Evolutionary conservation across 2,888 invertebrate genomes (phyloP).

Genomic region (Alcis repandata): DNA sequence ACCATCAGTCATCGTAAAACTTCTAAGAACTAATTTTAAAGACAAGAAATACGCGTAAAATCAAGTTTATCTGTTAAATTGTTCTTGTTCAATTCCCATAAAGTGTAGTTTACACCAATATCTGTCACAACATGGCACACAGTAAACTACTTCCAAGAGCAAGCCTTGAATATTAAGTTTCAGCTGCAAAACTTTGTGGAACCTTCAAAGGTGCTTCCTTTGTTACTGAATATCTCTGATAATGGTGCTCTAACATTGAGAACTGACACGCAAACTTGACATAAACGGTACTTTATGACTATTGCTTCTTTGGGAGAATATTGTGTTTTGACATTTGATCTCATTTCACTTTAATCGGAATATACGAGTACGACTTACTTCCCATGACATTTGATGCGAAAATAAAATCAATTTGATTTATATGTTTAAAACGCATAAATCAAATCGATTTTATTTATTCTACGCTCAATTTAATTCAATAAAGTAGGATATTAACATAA

Average conservation of each 20-base stretch:
- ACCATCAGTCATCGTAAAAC: too few relatives aligned
- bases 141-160: not conserved
- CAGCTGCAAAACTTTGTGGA: conserved; percentile 15
- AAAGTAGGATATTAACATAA: not conserved
- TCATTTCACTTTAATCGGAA: conserved; percentile 7
- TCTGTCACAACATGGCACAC: not conserved
- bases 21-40: too few relatives aligned
- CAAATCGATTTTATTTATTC: not conserved
- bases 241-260: conserved; percentile 32
- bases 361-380: too few relatives aligned
- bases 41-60: too few relatives aligned
- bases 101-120: not conserved
- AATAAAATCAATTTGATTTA: too few relatives aligned
- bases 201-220: conserved; percentile 29
- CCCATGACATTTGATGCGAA: too few relatives aligned
- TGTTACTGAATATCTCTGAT: conserved; percentile 29
- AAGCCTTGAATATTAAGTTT: conserved; percentile 26
- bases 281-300: conserved; percentile 37
- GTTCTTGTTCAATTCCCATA: not conserved
- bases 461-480: not conserved
- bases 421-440: not conserved
- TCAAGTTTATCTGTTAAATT: too few relatives aligned
- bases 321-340: conserved; percentile 26
- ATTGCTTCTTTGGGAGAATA: conserved; percentile 24
- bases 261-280: conserved; percentile 41